Base-by-base conservation (phyloP, 2,113 vertebrate genomes). In the Kryptolebias marmoratus region DNA sequence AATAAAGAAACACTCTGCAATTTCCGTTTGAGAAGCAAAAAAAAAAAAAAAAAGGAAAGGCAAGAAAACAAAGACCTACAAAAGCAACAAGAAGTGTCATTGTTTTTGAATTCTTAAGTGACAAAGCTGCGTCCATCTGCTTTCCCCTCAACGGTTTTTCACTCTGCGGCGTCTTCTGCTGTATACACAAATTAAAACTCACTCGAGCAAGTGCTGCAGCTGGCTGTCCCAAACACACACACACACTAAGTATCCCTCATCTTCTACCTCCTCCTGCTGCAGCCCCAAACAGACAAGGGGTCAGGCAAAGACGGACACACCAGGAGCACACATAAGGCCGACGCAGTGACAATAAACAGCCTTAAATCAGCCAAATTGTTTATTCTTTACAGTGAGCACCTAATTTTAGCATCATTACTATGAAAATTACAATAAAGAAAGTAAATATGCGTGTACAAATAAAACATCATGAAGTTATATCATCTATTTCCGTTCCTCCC, bases 141-240 rank as follows among this genome's bases (percentile, higher is more conserved):
- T 54, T 53, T 59, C 45, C 12, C 49, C 30, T 47, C 42, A 9
- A 69, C 70, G 49, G 39, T n/a, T 22, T 27, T 53, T 28, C 47
- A 65, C 79, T 49, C 72, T 75, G 68, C 53, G 58, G 74, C 64
- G n/a, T 87, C 79, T 81, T 79, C 76, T 77, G 79, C 72, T 80
- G 72, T 82, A 42, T 42, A 84, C 70, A 80, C 80, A 88, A 89
- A 91, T 92, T 92, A 89, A 92, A 92, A 84, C 75, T 84, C 87
- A 80, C 73, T 91, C 89, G 92, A 92, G 84, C 91, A 89, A 85
- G 53, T 62, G 71, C 59, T 49, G 47, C 71, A 44, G 28, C 42
- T 74, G 47, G 44, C 58, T 32, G 18, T 12, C 7, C 9, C 27
- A 31, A 16, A 44, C 28, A 36, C 14, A 1, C 54, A 48, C 32